Base-by-base conservation (phyloP, 64 coral and sea anemone genomes). In the Trachythela sp. region DNA sequence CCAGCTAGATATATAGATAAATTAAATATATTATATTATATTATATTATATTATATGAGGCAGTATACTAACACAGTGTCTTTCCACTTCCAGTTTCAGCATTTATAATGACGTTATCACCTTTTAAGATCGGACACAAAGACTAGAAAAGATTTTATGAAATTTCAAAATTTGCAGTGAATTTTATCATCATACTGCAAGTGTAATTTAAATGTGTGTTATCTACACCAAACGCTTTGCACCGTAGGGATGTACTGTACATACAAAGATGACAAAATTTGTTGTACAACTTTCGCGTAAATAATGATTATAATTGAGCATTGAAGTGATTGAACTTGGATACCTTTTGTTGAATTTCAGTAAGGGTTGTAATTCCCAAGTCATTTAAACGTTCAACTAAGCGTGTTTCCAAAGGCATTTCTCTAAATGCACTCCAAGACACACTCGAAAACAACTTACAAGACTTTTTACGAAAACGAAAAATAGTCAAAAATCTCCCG, bases 71-170 rank as follows among this genome's bases (percentile, higher is more conserved):
- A 97, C 95, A 97, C 27, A 97, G 70, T 22, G 95, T 97, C 88
- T 97, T 97, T 15, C 95, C 95, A 71, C 92, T 94, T 67, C 95
- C 95, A 60, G 95, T 97, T 83, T 97, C 95, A n/a, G 95, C 92
- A 94, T 97, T 97, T 36, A 97, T 94, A 24, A 97, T 86, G 56
- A 86, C 58, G 70, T 97, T 92, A 35, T 54, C 88, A 24, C 93
- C 88, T 32, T 90, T 51, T 1, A 90, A 54, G 48, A 94, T 64
- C 43, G 70, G 70, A 83, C 33, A 49, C 30, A 97, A 70, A 20
- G 93, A 90, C 95, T 97, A 70, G 20, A 90, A 50, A 48, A 86
- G 20, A 20, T 7, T 24, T 64, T 40, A 54, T 6, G 13, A 48
- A 48, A 18, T n/a, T 22, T 58, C 39, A 37, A 20, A 20, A 88